phyloP scores from a whole-genome alignment of 1,140 invertebrate genomes.

The Panagrolaimus sp. region DNA sequence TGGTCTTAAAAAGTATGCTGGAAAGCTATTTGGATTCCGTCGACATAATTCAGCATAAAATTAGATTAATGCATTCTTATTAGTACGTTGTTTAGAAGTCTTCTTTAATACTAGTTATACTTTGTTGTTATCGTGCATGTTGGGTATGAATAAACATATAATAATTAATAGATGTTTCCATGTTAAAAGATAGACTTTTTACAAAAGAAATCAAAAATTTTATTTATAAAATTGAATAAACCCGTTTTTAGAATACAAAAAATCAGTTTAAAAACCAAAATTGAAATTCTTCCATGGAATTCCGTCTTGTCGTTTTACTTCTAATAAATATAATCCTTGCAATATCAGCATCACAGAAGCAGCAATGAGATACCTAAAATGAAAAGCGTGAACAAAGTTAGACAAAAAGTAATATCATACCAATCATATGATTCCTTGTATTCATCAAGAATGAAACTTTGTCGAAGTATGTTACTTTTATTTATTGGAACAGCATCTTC shows the following conservation, averaged over 20 bases:
- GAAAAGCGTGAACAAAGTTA: not conserved
- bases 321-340: not conserved
- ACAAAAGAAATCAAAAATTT: too few species aligned
- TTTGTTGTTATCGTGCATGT: not conserved
- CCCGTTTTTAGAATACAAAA: not conserved
- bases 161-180: too few species aligned
- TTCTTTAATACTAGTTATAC: not conserved
- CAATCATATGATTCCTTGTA: not conserved
- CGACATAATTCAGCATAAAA: slow-evolving; percentile 29
- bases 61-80: too few species aligned
- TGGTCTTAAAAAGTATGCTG: slow-evolving; percentile 34
- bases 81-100: not conserved
- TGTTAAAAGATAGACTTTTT: too few species aligned
- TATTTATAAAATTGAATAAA: too few species aligned
- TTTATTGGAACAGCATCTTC: not conserved
- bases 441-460: not conserved
- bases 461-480: not conserved
- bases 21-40: slow-evolving; percentile 39
- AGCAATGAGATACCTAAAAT: slow-evolving; percentile 3
- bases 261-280: not conserved
- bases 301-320: not conserved
- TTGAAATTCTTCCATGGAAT: slow-evolving; percentile 10
- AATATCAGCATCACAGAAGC: not conserved
- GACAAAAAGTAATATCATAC: not conserved
- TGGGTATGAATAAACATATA: too few species aligned